These are phyloP conservation scores for Jacana jacana DNA, from an alignment of 2,113 vertebrate species.

Conservation along the genomic window DNA sequence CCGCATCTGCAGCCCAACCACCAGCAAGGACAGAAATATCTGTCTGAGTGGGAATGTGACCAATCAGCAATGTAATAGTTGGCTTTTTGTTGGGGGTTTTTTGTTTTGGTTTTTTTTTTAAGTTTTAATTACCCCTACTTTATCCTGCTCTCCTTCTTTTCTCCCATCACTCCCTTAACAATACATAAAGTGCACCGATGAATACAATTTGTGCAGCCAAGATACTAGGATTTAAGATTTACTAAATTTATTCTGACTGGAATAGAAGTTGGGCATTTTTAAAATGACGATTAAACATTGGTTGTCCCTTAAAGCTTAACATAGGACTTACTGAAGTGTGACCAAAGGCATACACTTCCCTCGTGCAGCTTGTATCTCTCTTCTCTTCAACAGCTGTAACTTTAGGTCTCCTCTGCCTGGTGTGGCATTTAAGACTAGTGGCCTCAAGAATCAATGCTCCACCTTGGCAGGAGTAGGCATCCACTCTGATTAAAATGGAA, in stretches of 20 bases:
- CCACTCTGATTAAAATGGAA: background rate
- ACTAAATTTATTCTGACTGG: background rate
- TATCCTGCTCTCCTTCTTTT: background rate
- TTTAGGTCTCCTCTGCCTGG: background rate
- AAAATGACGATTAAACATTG: background rate
- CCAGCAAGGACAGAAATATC: background rate
- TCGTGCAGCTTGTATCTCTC: background rate
- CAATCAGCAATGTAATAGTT: accelerated
- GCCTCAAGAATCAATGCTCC: background rate
- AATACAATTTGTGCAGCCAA: background rate
- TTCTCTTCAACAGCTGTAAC: background rate
- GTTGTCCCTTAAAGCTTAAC: background rate
- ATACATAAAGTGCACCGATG: background rate
- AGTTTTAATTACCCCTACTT: background rate
- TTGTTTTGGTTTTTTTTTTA: background rate
- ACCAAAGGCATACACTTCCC: background rate
- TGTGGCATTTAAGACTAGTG: accelerated
- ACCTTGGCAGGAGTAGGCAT: background rate
- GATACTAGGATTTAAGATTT: background rate
- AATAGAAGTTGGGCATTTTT: background rate
- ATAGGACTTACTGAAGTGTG: background rate
- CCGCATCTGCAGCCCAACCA: accelerated
- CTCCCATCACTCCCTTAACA: background rate
- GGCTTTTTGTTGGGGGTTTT: no score
- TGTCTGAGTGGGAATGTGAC: background rate